Percentiles rank a stretch among this genome's conserved stretches.
phyloP scores from a whole-genome alignment of 92 coral and sea anemone genomes.

The Porites evermanni region DNA sequence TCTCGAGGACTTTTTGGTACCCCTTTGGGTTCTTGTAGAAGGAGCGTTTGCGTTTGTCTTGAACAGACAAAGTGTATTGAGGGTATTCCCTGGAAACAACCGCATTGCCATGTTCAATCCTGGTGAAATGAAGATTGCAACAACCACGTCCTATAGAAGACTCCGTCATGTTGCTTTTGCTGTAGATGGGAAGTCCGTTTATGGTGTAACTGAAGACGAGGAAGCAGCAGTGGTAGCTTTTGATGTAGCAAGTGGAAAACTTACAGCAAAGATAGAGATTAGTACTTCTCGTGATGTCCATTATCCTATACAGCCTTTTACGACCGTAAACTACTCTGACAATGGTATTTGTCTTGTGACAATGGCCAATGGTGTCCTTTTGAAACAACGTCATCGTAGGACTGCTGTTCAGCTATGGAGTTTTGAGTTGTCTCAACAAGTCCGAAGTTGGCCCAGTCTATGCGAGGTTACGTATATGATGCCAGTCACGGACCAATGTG shows the following conservation, averaged over 20 bases:
- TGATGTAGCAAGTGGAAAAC: background rate
- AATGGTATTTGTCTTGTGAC: no score
- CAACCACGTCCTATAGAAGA: no score
- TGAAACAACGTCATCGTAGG: no score
- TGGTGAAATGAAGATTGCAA: background rate
- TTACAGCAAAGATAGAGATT: background rate
- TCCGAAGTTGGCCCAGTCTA: no score
- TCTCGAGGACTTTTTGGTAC: no score
- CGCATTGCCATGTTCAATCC: background rate
- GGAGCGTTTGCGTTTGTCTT: background rate
- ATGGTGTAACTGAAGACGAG: background rate
- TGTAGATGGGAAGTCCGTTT: background rate
- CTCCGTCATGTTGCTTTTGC: background rate
- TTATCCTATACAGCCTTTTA: background rate
- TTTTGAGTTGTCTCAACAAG: no score
- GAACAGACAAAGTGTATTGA: background rate
- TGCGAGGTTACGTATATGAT: no score
- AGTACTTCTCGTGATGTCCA: background rate
- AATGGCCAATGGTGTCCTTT: no score
- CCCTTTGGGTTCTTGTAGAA: background rate
- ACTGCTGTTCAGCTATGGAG: no score
- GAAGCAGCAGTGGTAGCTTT: background rate
- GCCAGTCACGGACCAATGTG: no score
- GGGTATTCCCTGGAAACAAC: background rate
- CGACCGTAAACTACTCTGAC: background rate